These are phyloP conservation scores for Ephydatia muelleri DNA, from an alignment of 37 sponge, comb jelly and placozoan species.

Conservation along the genomic window DNA sequence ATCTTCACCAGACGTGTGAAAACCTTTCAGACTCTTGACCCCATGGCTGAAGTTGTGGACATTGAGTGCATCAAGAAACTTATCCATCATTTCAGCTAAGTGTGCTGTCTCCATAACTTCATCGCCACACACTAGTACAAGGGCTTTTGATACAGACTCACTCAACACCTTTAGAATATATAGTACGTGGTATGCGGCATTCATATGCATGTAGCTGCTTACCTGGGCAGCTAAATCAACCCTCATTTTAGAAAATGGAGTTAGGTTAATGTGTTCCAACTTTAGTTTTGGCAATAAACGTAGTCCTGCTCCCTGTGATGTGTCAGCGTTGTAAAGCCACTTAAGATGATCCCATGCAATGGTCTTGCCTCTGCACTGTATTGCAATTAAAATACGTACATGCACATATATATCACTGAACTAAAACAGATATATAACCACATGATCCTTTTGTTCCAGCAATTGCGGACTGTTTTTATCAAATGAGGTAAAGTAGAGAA, in stretches of 20 bases:
- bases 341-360: conserved; percentile 27
- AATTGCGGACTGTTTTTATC: neutral
- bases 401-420: no score
- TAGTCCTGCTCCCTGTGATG: neutral
- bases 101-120: conserved; percentile 30
- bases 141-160: conserved; percentile 42
- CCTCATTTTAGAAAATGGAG: conserved; percentile 28
- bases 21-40: neutral
- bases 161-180: conserved; percentile 18
- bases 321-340: conserved; percentile 11
- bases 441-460: neutral
- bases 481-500: conserved; percentile 2
- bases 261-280: conserved; percentile 5
- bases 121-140: conserved; percentile 11
- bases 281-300: neutral
- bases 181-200: no score
- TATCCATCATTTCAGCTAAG: conserved; percentile 26
- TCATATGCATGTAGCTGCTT: neutral
- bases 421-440: neutral
- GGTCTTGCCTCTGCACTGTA: conserved; percentile 13
- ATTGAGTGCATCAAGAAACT: conserved; percentile 41
- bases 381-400: neutral
- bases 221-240: conserved; percentile 31
- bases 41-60: conserved; percentile 22
- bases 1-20: conserved; percentile 17